These are phyloP conservation scores for Synchiropus splendidus DNA, from an alignment of 2,113 vertebrate genomes.

Conservation along the genomic window DNA sequence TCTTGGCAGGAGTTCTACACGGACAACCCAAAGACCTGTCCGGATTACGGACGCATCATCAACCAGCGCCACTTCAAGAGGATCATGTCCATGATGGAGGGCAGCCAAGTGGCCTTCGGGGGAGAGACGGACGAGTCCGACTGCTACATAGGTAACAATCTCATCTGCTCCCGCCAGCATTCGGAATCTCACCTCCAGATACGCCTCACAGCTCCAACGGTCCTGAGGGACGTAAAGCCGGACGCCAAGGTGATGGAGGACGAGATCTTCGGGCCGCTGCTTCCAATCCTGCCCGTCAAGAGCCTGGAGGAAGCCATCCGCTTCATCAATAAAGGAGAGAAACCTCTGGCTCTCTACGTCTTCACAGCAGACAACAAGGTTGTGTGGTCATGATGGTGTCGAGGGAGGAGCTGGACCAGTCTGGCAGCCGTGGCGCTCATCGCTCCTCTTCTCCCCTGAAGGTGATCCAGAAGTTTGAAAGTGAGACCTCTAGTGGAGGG, in stretches of 20 bases:
- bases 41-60: constrained; percentile 83
- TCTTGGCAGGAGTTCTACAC: constrained; percentile 84
- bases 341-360: constrained; percentile 84
- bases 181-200: no score
- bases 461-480: constrained; percentile 72
- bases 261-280: constrained; percentile 89
- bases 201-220: constrained; percentile 72
- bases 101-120: constrained; percentile 72
- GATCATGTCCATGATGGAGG: constrained; percentile 71
- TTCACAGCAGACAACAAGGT: constrained; percentile 81
- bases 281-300: constrained; percentile 75
- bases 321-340: constrained; percentile 84
- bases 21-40: constrained; percentile 75
- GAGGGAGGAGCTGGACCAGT: no score
- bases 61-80: constrained; percentile 83
- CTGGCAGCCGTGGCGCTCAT: no score
- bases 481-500: constrained; percentile 79
- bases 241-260: constrained; percentile 86
- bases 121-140: constrained; percentile 77
- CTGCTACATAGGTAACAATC: constrained; percentile 78
- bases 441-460: constrained; percentile 17
- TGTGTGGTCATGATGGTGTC: no score
- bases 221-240: constrained; percentile 77
- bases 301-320: constrained; percentile 75
- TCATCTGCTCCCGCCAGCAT: not conserved